Evolutionary conservation across 1,140 invertebrate genomes (phyloP).

Genomic region (Rhopalosiphum padi): DNA sequence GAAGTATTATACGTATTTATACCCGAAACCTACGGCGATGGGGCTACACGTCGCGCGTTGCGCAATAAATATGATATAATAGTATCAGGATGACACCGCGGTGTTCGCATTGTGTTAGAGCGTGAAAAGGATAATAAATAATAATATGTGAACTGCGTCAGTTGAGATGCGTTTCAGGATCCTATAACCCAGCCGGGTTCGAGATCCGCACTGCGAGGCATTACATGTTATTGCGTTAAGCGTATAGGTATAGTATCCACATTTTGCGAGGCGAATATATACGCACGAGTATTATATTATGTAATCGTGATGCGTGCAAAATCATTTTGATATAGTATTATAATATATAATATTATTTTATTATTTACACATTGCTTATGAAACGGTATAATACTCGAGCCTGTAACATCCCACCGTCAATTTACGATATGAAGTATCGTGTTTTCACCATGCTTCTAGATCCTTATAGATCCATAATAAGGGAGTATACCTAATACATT

Average conservation of each 20-base stretch:
- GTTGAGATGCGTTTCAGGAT: not conserved
- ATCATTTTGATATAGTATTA: not conserved
- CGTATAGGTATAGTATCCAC: not conserved
- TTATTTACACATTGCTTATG: not conserved
- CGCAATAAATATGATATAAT: constrained; percentile 18
- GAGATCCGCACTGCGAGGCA: not conserved
- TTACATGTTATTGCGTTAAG: not conserved
- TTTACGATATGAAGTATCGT: not conserved
- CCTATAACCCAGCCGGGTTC: not conserved
- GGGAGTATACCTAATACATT: not conserved
- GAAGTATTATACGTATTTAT: not conserved
- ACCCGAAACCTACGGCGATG: not conserved
- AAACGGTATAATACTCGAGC: not conserved
- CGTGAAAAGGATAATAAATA: not conserved
- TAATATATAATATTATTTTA: constrained; percentile 2
- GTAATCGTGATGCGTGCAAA: not conserved
- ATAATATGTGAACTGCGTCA: not conserved
- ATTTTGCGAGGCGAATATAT: not conserved
- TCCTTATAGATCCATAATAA: not conserved
- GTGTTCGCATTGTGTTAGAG: not conserved
- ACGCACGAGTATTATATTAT: not conserved
- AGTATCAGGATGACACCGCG: not conserved
- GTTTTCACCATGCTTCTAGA: not conserved
- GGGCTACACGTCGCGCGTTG: not conserved
- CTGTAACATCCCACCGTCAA: not conserved